A percentile compares a stretch with the other conserved stretches of the same genome.
phyloP scores from a whole-genome alignment of 2,888 invertebrate species.

The Lasioglossum malachurum region DNA sequence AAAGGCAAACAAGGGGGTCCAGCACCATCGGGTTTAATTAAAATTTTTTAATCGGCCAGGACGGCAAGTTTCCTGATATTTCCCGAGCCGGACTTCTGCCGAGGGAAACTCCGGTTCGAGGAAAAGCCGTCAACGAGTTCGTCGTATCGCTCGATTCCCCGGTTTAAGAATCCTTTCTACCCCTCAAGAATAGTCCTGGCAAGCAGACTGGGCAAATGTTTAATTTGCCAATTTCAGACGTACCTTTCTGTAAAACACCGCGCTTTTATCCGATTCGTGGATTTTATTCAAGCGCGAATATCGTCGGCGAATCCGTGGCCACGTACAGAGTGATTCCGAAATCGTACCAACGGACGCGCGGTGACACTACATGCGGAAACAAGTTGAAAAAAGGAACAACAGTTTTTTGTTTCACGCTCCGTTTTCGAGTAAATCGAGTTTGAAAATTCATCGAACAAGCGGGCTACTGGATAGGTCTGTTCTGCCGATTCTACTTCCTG shows the following conservation, averaged over 20 bases:
- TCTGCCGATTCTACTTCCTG: no score
- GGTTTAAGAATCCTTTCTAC: neutral
- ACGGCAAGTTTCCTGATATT: neutral
- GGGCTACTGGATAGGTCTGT: no score
- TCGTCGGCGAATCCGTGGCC: neutral
- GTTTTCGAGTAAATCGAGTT: no score
- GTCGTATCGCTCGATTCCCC: neutral
- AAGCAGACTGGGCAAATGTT: neutral
- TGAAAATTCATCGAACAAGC: no score
- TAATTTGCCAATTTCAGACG: constrained; percentile 1
- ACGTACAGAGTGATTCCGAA: no score
- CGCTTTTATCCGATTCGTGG: neutral
- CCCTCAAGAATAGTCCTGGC: no score
- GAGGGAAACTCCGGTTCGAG: neutral
- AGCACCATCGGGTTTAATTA: constrained; percentile 41
- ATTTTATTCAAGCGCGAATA: neutral
- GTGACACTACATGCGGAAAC: no score
- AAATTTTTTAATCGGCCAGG: constrained; percentile 42
- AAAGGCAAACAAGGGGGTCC: constrained; percentile 25
- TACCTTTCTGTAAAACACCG: neutral
- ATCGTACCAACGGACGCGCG: no score
- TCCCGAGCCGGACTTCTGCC: neutral
- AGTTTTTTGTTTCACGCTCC: no score
- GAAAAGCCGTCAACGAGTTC: neutral
- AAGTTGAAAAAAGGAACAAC: no score